Conservation (phyloP, 2,888 invertebrate genomes). For the Camponotus fellah region DNA sequence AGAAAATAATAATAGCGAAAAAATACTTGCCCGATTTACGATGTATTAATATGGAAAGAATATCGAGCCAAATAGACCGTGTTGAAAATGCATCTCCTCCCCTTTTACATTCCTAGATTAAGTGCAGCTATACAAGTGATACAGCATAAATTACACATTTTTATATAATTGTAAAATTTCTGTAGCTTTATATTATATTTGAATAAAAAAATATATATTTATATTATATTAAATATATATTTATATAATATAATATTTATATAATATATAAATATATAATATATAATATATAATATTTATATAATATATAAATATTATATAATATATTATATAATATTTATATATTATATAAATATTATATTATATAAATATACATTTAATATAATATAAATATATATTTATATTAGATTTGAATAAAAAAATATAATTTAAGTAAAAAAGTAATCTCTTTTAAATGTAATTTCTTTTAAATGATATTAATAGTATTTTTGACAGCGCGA, state of each 20-base stretch:
- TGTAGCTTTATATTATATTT: not conserved
- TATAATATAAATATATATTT: no score
- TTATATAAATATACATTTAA: no score
- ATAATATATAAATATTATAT: no score
- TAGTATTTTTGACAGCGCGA: not conserved
- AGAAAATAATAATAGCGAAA: conserved; percentile 12
- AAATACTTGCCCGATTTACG: not conserved
- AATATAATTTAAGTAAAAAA: not conserved
- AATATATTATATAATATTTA: no score
- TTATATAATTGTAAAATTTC: not conserved
- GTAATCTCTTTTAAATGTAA: not conserved
- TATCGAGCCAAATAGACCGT: not conserved
- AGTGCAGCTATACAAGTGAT: not conserved
- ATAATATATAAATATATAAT: no score
- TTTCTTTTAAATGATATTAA: not conserved
- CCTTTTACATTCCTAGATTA: not conserved
- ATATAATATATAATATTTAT: no score
- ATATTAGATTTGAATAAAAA: no score
- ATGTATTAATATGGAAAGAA: conserved; percentile 1
- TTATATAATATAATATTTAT: no score
- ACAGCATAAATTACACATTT: not conserved
- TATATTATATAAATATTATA: no score
- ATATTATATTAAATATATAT: no score
- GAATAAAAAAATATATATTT: no score
- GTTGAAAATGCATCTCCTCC: not conserved